These are phyloP conservation scores for Himalopsyche tibetana DNA, from an alignment of 2,888 invertebrate genomes.

Conservation along the genomic window DNA sequence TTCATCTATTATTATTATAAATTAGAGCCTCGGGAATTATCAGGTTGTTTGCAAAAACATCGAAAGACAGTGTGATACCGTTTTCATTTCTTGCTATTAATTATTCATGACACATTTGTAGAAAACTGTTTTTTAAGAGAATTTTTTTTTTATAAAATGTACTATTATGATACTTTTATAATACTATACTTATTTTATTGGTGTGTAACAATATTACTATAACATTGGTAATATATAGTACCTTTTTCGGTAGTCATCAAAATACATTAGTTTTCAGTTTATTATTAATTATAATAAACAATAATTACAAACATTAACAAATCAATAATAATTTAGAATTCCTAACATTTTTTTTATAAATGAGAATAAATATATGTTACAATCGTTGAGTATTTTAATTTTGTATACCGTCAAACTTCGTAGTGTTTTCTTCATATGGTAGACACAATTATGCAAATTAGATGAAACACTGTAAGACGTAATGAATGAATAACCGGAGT, in stretches of 20 bases:
- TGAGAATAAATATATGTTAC: background rate
- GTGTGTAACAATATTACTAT: background rate
- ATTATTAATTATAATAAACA: background rate
- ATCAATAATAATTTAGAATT: conserved; percentile 31
- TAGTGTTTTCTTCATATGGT: background rate
- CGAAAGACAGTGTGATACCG: too few relatives aligned
- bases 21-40: too few relatives aligned
- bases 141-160: too few relatives aligned
- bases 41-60: too few relatives aligned
- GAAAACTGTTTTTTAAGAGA: too few relatives aligned
- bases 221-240: background rate
- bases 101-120: too few relatives aligned
- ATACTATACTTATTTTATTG: too few relatives aligned
- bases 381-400: conserved; percentile 18
- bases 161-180: too few relatives aligned
- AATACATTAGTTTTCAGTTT: too few relatives aligned
- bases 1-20: background rate
- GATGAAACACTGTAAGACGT: too few relatives aligned
- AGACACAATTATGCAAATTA: background rate
- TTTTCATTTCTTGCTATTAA: too few relatives aligned
- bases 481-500: too few relatives aligned
- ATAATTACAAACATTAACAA: background rate
- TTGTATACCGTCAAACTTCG: background rate
- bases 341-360: background rate
- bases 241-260: background rate